A percentile compares a stretch with the other conserved stretches of the same genome.
phyloP scores from a whole-genome alignment of 2,888 invertebrate species.

The Drosophila neonasuta region DNA sequence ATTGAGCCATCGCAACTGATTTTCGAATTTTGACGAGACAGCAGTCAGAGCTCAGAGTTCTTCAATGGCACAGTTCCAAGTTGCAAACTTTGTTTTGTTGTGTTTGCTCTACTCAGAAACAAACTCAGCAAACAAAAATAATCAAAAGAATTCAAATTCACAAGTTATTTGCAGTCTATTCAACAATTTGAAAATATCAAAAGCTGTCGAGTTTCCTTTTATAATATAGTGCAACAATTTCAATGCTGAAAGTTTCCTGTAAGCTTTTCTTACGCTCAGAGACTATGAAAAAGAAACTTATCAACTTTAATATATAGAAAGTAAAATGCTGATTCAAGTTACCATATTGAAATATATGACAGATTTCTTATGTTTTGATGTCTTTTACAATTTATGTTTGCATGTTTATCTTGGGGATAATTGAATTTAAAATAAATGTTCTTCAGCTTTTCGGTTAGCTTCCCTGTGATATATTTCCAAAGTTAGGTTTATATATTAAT shows the following conservation, averaged over 20 bases:
- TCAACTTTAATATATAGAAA: too few species aligned
- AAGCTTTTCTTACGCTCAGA: too few species aligned
- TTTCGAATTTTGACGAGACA: background rate
- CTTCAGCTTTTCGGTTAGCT: too few species aligned
- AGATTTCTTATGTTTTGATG: background rate
- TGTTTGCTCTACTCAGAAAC: background rate
- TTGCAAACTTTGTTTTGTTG: conserved; percentile 1
- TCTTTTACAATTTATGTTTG: too few species aligned
- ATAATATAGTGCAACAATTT: too few species aligned
- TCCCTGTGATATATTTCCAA: too few species aligned
- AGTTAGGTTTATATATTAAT: too few species aligned
- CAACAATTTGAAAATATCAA: background rate
- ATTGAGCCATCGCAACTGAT: conserved; percentile 8
- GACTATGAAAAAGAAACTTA: too few species aligned
- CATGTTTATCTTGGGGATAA: too few species aligned
- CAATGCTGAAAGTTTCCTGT: too few species aligned
- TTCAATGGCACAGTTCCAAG: conserved; percentile 14
- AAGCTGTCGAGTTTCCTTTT: background rate
- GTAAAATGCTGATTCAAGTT: background rate
- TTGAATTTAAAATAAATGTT: too few species aligned
- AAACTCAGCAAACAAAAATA: background rate
- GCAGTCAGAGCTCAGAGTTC: background rate
- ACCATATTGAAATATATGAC: background rate
- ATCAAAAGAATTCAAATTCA: background rate
- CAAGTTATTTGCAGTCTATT: background rate